Evolutionary conservation across 2,797 vertebrate genomes (phyloP).

Genomic region (Carapus acus): DNA sequence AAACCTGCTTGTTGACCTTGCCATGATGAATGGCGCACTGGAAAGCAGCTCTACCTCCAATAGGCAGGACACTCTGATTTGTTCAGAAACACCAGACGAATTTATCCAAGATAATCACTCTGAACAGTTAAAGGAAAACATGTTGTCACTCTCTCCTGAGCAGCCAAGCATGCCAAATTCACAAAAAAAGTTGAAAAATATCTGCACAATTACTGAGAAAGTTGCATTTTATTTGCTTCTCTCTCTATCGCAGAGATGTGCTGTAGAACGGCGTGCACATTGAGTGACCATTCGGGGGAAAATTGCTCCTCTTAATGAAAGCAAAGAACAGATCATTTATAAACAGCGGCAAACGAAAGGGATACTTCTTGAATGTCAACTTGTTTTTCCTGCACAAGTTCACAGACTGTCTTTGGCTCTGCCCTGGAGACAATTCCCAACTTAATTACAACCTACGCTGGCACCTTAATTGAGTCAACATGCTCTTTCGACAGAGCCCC

Average conservation of each 20-base stretch:
- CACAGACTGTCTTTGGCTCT: constrained; percentile 37
- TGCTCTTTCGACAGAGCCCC: constrained; percentile 40
- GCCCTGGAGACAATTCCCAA: constrained; percentile 45
- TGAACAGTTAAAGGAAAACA: constrained; percentile 4
- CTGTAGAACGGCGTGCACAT: constrained; percentile 27
- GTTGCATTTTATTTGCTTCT: constrained; percentile 34
- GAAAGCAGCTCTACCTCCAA: constrained; percentile 13
- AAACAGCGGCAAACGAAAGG: constrained; percentile 30
- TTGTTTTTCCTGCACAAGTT: constrained; percentile 46
- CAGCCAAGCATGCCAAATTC: constrained; percentile 27
- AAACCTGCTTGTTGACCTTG: constrained; percentile 23
- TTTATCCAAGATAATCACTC: constrained; percentile 38
- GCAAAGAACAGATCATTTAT: constrained; percentile 32
- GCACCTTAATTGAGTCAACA: constrained; percentile 65
- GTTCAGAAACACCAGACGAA: neutral
- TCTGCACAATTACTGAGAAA: constrained; percentile 53
- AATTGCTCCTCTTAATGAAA: constrained; percentile 50
- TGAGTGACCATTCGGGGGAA: constrained; percentile 39
- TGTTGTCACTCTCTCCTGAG: constrained; percentile 24
- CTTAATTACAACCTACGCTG: constrained; percentile 58
- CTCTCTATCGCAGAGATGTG: constrained; percentile 42
- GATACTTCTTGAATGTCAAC: constrained; percentile 33
- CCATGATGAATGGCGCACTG: constrained; percentile 30
- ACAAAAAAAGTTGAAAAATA: too few relatives aligned
- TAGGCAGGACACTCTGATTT: too few relatives aligned